These are phyloP conservation scores for Gopherus flavomarginatus DNA, from an alignment of 2,113 vertebrate genomes.

Conservation along the genomic window DNA sequence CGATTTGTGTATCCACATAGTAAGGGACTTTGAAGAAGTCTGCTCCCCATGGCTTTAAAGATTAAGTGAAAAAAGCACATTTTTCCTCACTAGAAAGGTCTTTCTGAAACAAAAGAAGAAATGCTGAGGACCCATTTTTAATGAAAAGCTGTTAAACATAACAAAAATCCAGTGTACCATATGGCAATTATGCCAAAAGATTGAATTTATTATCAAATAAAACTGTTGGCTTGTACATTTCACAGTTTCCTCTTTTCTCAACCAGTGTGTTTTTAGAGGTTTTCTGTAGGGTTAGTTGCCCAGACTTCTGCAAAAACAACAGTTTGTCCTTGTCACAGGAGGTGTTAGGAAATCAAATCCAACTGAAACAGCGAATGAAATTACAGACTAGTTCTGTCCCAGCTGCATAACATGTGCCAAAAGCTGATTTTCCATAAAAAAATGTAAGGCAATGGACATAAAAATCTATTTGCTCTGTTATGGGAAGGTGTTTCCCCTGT, in stretches of 20 bases:
- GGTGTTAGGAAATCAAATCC: slow-evolving; percentile 68
- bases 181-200: slow-evolving; percentile 73
- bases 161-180: slow-evolving; percentile 52
- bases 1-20: not conserved
- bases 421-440: slow-evolving; percentile 44
- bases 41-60: slow-evolving; percentile 9
- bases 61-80: not conserved
- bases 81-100: slow-evolving; percentile 18
- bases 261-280: slow-evolving; percentile 59
- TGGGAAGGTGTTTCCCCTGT: not conserved
- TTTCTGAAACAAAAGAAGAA: slow-evolving; percentile 29
- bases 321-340: slow-evolving; percentile 60
- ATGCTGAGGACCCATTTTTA: slow-evolving; percentile 31
- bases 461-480: slow-evolving; percentile 34
- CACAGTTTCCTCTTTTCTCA: slow-evolving; percentile 71
- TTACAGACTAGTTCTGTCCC: slow-evolving; percentile 39
- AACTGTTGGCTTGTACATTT: slow-evolving; percentile 74
- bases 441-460: slow-evolving; percentile 53
- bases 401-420: slow-evolving; percentile 45
- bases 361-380: slow-evolving; percentile 51
- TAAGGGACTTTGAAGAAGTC: slow-evolving; percentile 24
- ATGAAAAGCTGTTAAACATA: slow-evolving; percentile 57
- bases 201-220: slow-evolving; percentile 77
- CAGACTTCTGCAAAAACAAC: slow-evolving; percentile 64
- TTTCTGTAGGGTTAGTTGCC: slow-evolving; percentile 70